phyloP scores from a whole-genome alignment of 2,797 vertebrate species.

The Epinephelus malabaricus region DNA sequence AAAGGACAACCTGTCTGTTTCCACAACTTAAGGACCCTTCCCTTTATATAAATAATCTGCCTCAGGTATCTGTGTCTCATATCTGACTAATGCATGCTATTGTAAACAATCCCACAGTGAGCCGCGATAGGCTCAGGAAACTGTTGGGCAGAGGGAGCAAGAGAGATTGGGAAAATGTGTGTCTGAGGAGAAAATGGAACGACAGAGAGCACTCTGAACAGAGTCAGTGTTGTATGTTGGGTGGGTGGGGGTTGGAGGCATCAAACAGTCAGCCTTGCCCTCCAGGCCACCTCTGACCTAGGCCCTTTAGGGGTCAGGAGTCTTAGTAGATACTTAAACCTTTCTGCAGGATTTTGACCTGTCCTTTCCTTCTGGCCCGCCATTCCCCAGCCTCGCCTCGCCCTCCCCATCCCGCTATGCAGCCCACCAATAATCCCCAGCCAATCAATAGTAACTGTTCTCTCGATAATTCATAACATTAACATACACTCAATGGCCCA shows the following conservation, averaged over 20 bases:
- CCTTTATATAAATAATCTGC: conserved; percentile 76
- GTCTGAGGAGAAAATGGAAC: conserved; percentile 30
- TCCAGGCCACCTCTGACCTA: conserved; percentile 82
- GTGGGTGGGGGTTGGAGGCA: conserved; percentile 38
- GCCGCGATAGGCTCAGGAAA: conserved; percentile 42
- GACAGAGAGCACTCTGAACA: conserved; percentile 19
- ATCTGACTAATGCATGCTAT: conserved; percentile 78
- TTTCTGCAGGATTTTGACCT: conserved; percentile 82
- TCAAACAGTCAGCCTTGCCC: conserved; percentile 73
- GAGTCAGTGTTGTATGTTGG: conserved; percentile 18
- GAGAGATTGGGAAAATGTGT: conserved; percentile 44
- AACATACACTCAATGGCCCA: conserved; percentile 90
- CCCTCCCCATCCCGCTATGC: conserved; percentile 61
- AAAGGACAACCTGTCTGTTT: conserved; percentile 67
- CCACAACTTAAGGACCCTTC: conserved; percentile 62
- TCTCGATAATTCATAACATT: conserved; percentile 93
- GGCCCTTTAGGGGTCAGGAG: conserved; percentile 77
- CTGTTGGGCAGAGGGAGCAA: conserved; percentile 26
- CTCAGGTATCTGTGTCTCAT: conserved; percentile 69
- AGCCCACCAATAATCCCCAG: conserved; percentile 86
- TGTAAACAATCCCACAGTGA: conserved; percentile 69
- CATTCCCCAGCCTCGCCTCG: conserved; percentile 52
- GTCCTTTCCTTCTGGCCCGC: conserved; percentile 66
- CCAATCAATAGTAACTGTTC: conserved; percentile 91
- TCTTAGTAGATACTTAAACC: conserved; percentile 85